Evolutionary conservation across 2,888 invertebrate species (phyloP), one percentile per base, ranked within the genome.

Genomic region (Phasia obesa): DNA sequence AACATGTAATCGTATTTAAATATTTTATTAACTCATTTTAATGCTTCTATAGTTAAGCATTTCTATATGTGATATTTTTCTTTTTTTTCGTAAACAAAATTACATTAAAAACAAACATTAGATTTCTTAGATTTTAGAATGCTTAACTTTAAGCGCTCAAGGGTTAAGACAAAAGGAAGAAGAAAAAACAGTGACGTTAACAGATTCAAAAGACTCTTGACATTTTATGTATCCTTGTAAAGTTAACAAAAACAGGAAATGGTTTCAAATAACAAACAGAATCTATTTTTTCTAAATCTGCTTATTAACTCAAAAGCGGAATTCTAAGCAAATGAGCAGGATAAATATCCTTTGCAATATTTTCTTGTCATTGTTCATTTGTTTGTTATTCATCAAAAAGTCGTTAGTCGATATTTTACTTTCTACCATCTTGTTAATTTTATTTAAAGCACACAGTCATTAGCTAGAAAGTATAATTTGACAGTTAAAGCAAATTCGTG

Each of bases 21-120:
- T 75, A 79, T 78, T 79, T 75, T 75, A 83, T 75, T 79, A 83
- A 79, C 79, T 79, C 44, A 83, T 83, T 71, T 75, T 75, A 79
- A 79, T 70, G 75, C 70, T 79, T 75, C 65, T 75, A 79, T 71
- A 38, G 75, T 53, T 70, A 70, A 75, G 60, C 53, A 65, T 65
- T 70, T 49, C 55, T 27, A 47, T 65, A 75, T 83, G 74, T 78
- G 19, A 74, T 38, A 47, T 77, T 67, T 73, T 65, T 4, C 6
- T 27, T 38, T 6, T 53, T 62, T 35, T 49, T 74, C 44, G 38
- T 3, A 27, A 5, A 27, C 3, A 3, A 27, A 27, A 3, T 27
- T 15, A 42, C 38, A 42, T 13, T 42, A 15, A 38, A 38, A 11
- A 47, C 42, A 64, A 60, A 67, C 60, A 76, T 35, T 17, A 51